Percentiles rank a stretch among this genome's conserved stretches.
Evolutionary conservation across 2,113 vertebrate species (phyloP).

Genomic region (Corynorhinus townsendii): DNA sequence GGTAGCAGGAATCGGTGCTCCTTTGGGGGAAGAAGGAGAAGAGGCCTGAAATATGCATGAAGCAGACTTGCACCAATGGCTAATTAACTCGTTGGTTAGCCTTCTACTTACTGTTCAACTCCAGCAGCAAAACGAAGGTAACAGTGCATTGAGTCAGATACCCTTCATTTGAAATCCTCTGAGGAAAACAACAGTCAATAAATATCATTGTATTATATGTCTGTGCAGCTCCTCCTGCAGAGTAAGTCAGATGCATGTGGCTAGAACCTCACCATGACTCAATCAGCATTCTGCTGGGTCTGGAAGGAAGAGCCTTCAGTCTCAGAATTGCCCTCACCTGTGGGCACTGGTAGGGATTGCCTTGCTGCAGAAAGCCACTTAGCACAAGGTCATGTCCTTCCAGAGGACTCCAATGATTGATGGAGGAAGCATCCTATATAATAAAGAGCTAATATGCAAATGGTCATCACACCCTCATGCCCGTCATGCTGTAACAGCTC

Average conservation of each 20-base stretch:
- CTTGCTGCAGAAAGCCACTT: not conserved
- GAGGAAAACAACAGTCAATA: constrained; percentile 35
- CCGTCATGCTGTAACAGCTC: no score
- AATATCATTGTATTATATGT: not conserved
- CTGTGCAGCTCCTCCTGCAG: not conserved
- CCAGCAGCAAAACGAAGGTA: not conserved
- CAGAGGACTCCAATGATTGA: not conserved
- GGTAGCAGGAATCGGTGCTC: not conserved
- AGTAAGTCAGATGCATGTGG: not conserved
- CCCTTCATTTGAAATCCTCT: not conserved
- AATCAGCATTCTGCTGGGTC: not conserved
- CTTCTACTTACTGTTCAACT: not conserved
- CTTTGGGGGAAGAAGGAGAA: not conserved
- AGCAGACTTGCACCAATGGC: not conserved
- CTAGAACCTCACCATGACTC: not conserved
- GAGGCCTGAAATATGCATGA: not conserved
- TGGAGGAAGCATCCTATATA: not conserved
- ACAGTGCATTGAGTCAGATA: not conserved
- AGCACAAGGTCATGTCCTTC: not conserved
- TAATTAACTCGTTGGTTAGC: not conserved
- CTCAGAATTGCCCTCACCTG: not conserved
- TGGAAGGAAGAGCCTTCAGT: not conserved
- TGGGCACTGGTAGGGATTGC: not conserved
- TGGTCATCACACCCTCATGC: no score
- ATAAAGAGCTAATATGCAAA: no score